phyloP scores from a whole-genome alignment of 35 echinoderm and acorn worm genomes.

The Patiria miniata region DNA sequence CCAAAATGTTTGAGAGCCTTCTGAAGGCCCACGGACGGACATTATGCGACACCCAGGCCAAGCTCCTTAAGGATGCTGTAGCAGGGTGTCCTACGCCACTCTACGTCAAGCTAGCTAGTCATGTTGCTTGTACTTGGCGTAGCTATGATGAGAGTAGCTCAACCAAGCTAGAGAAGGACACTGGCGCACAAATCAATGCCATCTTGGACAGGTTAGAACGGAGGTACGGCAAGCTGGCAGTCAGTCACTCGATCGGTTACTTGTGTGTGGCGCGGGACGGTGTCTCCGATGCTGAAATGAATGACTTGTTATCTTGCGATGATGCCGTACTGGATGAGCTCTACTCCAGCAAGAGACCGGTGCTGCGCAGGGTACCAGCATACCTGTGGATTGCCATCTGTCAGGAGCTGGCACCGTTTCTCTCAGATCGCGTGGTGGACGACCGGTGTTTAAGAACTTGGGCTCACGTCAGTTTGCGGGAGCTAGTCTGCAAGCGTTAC shows the following conservation, averaged over 20 bases:
- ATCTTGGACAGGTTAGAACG: conserved; percentile 70
- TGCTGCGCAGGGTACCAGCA: conserved; percentile 66
- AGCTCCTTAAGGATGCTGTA: conserved; percentile 53
- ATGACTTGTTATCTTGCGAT: conserved; percentile 89
- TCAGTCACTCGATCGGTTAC: conserved; percentile 57
- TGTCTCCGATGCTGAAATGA: conserved; percentile 88
- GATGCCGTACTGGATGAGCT: conserved; percentile 81
- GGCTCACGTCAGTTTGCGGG: conserved; percentile 58
- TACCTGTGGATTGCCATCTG: conserved; percentile 81
- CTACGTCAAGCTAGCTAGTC: conserved; percentile 66
- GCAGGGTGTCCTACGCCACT: conserved; percentile 58
- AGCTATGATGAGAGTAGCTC: conserved; percentile 66
- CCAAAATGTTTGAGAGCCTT: conserved; percentile 63
- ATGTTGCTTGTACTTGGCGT: conserved; percentile 55
- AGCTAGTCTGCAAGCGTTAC: conserved; percentile 66
- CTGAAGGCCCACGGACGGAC: conserved; percentile 76
- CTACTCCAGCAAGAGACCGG: conserved; percentile 55
- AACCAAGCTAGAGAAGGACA: conserved; percentile 45
- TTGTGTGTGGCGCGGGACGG: conserved; percentile 72
- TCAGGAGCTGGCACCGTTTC: conserved; percentile 75
- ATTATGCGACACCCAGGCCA: conserved; percentile 65
- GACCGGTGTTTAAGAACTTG: conserved; percentile 63
- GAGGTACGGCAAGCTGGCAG: conserved; percentile 71
- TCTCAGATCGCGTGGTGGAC: conserved; percentile 60
- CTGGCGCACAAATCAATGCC: conserved; percentile 47